Evolutionary conservation across 1,140 invertebrate genomes (phyloP).

Genomic region (Trichogramma pretiosum): DNA sequence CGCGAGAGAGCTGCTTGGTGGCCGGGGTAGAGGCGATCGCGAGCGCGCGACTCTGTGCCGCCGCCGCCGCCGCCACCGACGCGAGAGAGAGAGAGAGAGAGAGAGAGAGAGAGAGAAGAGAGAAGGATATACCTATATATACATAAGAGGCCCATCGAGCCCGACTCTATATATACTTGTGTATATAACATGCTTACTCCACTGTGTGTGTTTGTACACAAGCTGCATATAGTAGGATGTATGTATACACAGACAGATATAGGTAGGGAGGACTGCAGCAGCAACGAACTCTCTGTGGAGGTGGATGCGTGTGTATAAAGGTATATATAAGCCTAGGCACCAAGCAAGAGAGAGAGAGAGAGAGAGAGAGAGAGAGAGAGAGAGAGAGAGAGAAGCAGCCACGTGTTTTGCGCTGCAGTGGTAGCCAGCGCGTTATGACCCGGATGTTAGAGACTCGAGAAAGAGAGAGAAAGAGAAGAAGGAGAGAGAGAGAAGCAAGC

Average conservation of each 20-base stretch:
- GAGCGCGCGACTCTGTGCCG: too few species aligned
- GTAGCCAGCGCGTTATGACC: constrained; percentile 47
- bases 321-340: constrained; percentile 10
- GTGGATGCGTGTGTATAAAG: too few species aligned
- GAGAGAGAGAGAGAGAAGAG: background rate
- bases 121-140: background rate
- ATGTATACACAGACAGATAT: background rate
- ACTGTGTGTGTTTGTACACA: too few species aligned
- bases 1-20: too few species aligned
- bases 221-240: background rate
- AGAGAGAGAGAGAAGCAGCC: constrained; percentile 22
- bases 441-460: constrained; percentile 50
- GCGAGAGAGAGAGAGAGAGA: constrained; percentile 12
- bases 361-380: constrained; percentile 2
- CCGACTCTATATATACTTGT: too few species aligned
- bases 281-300: background rate
- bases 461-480: too few species aligned
- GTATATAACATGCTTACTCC: too few species aligned
- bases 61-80: constrained; percentile 6
- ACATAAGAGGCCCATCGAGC: too few species aligned
- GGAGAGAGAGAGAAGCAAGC: background rate
- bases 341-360: constrained; percentile 9
- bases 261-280: background rate
- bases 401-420: constrained; percentile 31
- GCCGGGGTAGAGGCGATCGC: too few species aligned